Evolutionary conservation across 2,113 vertebrate genomes (phyloP).

Genomic region (Phocoena phocoena): DNA sequence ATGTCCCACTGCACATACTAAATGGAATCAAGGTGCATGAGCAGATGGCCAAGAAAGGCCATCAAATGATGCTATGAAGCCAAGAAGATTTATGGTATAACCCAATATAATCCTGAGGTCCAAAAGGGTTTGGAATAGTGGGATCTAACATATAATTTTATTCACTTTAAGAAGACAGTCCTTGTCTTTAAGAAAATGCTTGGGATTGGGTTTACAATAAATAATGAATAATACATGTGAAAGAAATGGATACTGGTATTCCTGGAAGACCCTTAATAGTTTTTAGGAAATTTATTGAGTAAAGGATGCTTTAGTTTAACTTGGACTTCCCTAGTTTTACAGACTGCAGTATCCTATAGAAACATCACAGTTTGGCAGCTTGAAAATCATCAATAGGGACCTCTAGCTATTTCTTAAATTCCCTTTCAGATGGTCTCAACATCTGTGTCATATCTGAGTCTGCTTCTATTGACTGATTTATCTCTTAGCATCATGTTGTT

Average conservation of each 20-base stretch:
- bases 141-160: background rate
- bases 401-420: background rate
- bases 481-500: background rate
- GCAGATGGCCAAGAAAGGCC: background rate
- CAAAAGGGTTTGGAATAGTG: background rate
- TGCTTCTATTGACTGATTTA: background rate
- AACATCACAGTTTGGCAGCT: background rate
- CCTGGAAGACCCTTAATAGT: background rate
- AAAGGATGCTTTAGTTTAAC: background rate
- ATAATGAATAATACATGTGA: background rate
- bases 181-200: background rate
- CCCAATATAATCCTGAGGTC: background rate
- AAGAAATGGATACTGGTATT: background rate
- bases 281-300: background rate
- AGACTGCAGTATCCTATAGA: background rate
- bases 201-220: background rate
- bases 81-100: background rate
- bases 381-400: background rate
- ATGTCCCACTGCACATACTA: background rate
- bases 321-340: background rate
- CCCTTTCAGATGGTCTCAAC: background rate
- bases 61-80: background rate
- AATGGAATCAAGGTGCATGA: background rate
- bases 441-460: background rate
- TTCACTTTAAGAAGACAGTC: background rate